Conservation (phyloP, 2,797 vertebrate species). For the Urosaurus nigricauda region DNA sequence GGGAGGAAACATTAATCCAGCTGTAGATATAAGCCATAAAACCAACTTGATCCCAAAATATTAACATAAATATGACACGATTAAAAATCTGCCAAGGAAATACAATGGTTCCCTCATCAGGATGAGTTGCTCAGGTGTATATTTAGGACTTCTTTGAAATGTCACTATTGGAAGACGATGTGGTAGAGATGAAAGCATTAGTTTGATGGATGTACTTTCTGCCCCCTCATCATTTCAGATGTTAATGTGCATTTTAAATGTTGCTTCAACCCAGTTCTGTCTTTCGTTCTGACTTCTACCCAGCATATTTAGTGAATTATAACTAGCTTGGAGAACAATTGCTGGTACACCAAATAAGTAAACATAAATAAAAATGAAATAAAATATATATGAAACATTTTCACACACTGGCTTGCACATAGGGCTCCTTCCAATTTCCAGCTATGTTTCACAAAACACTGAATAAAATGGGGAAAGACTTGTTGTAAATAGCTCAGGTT, state of each 20-base stretch:
- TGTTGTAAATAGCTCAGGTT: background rate
- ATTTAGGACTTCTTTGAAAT: background rate
- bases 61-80: conserved; percentile 19
- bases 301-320: background rate
- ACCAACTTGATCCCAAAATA: conserved; percentile 56
- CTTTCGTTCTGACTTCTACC: background rate
- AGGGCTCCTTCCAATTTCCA: background rate
- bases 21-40: conserved; percentile 42
- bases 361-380: background rate
- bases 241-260: conserved; percentile 10
- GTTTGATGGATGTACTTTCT: background rate
- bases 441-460: background rate
- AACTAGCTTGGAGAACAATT: background rate
- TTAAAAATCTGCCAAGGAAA: conserved; percentile 26
- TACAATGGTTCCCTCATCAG: conserved; percentile 14
- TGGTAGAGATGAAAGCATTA: conserved; percentile 10
- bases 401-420: background rate
- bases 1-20: conserved; percentile 45
- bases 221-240: background rate
- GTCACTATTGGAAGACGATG: conserved; percentile 2
- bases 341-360: background rate
- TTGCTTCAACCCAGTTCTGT: background rate
- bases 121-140: background rate
- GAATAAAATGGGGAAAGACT: background rate
- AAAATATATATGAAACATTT: background rate